These are phyloP conservation scores for Melolontha melolontha DNA, from an alignment of 2,888 invertebrate species.

Conservation along the genomic window DNA sequence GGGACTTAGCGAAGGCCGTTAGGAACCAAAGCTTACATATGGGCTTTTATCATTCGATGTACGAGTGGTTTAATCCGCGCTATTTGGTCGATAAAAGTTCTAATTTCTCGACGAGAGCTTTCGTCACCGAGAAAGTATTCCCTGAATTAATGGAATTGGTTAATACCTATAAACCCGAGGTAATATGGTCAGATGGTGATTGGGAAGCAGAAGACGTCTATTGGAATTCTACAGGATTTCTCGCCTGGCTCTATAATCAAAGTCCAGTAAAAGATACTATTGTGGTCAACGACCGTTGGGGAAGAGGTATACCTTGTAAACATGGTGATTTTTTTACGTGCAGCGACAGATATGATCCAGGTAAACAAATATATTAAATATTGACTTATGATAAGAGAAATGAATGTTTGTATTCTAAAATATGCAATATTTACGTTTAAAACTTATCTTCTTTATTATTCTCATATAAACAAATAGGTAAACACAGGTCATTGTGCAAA, in stretches of 20 bases:
- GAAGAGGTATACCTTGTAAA: slow-evolving; percentile 79
- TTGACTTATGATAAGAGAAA: background rate
- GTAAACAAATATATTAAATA: slow-evolving; percentile 58
- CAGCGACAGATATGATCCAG: slow-evolving; percentile 84
- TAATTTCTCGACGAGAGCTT: slow-evolving; percentile 74
- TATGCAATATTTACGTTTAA: background rate
- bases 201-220: slow-evolving; percentile 89
- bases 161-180: slow-evolving; percentile 76
- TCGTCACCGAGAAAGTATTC: slow-evolving; percentile 78
- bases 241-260: slow-evolving; percentile 93
- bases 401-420: background rate
- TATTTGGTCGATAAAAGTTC: slow-evolving; percentile 78
- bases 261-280: slow-evolving; percentile 90
- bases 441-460: too few species aligned
- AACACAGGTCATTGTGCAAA: too few species aligned
- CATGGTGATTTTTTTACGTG: slow-evolving; percentile 94
- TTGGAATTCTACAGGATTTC: slow-evolving; percentile 86
- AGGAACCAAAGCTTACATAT: slow-evolving; percentile 76
- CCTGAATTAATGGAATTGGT: slow-evolving; percentile 87
- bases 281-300: slow-evolving; percentile 97
- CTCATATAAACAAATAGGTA: too few species aligned
- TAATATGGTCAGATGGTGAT: slow-evolving; percentile 95
- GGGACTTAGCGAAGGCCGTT: slow-evolving; percentile 78
- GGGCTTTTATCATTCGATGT: slow-evolving; percentile 88
- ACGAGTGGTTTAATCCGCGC: slow-evolving; percentile 89